These are phyloP conservation scores for Muraenolepis orangiensis DNA, from an alignment of 2,797 vertebrate genomes.

Conservation along the genomic window DNA sequence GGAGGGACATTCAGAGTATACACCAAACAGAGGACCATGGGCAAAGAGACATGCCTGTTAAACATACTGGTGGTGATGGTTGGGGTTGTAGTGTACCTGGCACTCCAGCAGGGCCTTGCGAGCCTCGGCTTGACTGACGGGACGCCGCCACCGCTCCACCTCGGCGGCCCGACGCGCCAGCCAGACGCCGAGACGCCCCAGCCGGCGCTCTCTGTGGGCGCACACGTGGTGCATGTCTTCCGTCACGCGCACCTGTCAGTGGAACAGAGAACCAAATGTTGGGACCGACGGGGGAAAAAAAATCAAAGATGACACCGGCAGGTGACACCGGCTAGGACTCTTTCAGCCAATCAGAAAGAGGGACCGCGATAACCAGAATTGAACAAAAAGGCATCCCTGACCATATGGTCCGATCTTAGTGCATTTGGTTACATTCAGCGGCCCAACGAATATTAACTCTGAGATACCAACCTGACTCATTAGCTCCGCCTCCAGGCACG, in stretches of 20 bases:
- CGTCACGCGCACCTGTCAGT: constrained; percentile 65
- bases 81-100: constrained; percentile 68
- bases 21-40: not conserved
- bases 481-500: constrained; percentile 71
- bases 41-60: not conserved
- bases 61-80: not conserved
- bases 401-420: not conserved
- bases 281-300: too few relatives aligned
- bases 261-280: not conserved
- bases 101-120: constrained; percentile 72
- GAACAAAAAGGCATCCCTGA: not conserved
- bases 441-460: not conserved
- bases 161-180: constrained; percentile 70
- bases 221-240: constrained; percentile 74
- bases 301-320: too few relatives aligned
- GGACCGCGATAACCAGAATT: not conserved
- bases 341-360: not conserved
- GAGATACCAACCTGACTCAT: constrained; percentile 74
- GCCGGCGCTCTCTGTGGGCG: constrained; percentile 76
- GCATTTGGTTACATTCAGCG: not conserved
- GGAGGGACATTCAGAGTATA: not conserved
- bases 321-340: not conserved
- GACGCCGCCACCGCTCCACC: constrained; percentile 63
- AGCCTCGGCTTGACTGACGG: constrained; percentile 68
- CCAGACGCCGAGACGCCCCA: constrained; percentile 69